phyloP scores from a whole-genome alignment of 2,113 vertebrate genomes.

The Sebastes fasciatus region DNA sequence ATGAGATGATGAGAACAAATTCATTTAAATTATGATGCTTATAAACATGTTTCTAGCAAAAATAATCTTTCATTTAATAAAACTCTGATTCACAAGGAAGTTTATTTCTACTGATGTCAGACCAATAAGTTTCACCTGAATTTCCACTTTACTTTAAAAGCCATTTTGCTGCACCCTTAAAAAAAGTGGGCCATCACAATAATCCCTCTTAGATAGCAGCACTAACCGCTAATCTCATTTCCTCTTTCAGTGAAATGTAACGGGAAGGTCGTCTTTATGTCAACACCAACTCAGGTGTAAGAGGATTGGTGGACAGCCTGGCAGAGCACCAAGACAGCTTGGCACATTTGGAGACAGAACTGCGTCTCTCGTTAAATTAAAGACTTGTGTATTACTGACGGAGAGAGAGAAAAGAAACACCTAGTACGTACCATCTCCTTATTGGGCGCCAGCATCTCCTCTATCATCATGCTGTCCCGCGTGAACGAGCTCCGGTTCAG shows the following conservation, averaged over 20 bases:
- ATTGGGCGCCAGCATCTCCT: slow-evolving; percentile 93
- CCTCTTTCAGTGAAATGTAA: slow-evolving; percentile 54
- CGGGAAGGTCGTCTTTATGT: slow-evolving; percentile 44
- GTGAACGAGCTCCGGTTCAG: slow-evolving; percentile 97
- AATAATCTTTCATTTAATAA: not conserved
- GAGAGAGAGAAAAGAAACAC: not conserved
- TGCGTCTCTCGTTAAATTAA: slow-evolving; percentile 28
- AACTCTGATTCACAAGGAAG: not conserved
- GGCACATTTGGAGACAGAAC: slow-evolving; percentile 43
- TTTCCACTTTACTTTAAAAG: not conserved
- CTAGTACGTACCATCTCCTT: slow-evolving; percentile 91
- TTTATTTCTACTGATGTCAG: not conserved
- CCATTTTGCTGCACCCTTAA: slow-evolving; percentile 1
- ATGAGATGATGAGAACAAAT: not conserved
- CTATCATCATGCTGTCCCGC: slow-evolving; percentile 98
- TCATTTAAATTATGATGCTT: not conserved
- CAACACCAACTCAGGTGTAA: slow-evolving; percentile 48
- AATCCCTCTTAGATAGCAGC: slow-evolving; percentile 26
- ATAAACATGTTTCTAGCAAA: no score
- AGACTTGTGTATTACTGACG: not conserved
- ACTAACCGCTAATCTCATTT: slow-evolving; percentile 42
- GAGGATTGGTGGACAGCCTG: slow-evolving; percentile 48
- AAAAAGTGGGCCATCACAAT: slow-evolving; percentile 36
- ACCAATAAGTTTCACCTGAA: not conserved
- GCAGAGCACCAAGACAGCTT: slow-evolving; percentile 8